phyloP scores from a whole-genome alignment of 2,888 invertebrate species.

The Habroteleia sp. region DNA sequence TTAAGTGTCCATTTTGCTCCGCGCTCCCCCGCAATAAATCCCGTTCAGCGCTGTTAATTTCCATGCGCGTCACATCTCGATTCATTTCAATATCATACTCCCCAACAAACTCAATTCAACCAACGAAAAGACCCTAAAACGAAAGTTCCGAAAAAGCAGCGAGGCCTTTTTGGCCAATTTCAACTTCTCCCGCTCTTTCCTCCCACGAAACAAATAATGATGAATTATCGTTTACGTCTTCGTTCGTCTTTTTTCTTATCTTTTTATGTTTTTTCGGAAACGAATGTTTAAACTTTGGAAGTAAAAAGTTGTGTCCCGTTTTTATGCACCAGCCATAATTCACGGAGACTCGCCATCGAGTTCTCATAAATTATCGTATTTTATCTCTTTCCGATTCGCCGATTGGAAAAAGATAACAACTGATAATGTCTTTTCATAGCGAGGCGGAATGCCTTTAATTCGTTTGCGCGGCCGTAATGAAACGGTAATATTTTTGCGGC shows the following conservation, averaged over 20 bases:
- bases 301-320: conserved; percentile 62
- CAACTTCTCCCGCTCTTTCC: background rate
- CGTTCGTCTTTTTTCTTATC: background rate
- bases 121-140: conserved; percentile 9
- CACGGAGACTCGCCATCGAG: conserved; percentile 54
- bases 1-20: conserved; percentile 33
- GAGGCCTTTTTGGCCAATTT: conserved; percentile 31
- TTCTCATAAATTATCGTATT: conserved; percentile 58
- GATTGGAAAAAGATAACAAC: conserved; percentile 62
- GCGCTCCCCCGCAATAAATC: conserved; percentile 38
- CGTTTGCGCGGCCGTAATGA: conserved; percentile 61
- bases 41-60: conserved; percentile 51
- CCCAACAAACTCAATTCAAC: conserved; percentile 24
- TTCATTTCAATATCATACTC: conserved; percentile 59
- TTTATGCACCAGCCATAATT: conserved; percentile 61
- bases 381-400: conserved; percentile 61
- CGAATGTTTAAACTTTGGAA: conserved; percentile 60
- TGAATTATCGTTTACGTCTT: conserved; percentile 42
- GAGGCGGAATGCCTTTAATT: conserved; percentile 59
- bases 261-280: conserved; percentile 30
- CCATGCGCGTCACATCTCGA: conserved; percentile 54
- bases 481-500: conserved; percentile 62
- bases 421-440: conserved; percentile 63
- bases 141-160: conserved; percentile 40
- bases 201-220: conserved; percentile 44